A percentile compares a stretch with the other conserved stretches of the same genome.
Evolutionary conservation across 1,140 invertebrate genomes (phyloP).

Genomic region (Zeugodacus cucurbitae): DNA sequence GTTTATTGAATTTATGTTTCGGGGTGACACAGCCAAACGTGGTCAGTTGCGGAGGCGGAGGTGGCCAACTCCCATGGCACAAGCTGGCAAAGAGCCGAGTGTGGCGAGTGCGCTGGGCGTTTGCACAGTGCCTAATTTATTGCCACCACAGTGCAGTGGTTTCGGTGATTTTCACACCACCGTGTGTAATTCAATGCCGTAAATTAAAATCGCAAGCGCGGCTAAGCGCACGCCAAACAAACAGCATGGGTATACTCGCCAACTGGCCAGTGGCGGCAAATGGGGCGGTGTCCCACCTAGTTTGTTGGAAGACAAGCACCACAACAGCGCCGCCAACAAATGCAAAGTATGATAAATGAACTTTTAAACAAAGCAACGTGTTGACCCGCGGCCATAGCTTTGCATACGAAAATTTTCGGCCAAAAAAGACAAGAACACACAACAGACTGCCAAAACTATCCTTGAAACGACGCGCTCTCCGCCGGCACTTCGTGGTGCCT

Average conservation of each 20-base stretch:
- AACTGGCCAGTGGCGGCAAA: background rate
- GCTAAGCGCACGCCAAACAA: background rate
- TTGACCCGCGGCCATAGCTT: background rate
- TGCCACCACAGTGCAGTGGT: background rate
- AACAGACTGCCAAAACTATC: background rate
- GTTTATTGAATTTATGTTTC: background rate
- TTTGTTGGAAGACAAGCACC: background rate
- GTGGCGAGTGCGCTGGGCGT: background rate
- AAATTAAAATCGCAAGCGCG: background rate
- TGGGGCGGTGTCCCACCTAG: background rate
- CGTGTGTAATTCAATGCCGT: background rate
- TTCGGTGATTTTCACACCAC: background rate
- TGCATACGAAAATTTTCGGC: background rate
- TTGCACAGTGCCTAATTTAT: background rate
- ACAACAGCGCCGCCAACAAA: background rate
- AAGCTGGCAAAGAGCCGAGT: background rate
- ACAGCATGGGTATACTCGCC: background rate
- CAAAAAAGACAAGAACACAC: background rate
- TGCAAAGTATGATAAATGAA: background rate
- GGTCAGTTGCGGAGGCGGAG: background rate
- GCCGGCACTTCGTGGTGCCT: background rate
- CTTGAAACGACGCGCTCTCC: background rate
- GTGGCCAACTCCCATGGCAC: background rate
- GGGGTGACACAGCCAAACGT: background rate
- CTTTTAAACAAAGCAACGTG: background rate